Evolutionary conservation across 2,113 vertebrate genomes (phyloP).

Genomic region (Saguinus imperator): DNA sequence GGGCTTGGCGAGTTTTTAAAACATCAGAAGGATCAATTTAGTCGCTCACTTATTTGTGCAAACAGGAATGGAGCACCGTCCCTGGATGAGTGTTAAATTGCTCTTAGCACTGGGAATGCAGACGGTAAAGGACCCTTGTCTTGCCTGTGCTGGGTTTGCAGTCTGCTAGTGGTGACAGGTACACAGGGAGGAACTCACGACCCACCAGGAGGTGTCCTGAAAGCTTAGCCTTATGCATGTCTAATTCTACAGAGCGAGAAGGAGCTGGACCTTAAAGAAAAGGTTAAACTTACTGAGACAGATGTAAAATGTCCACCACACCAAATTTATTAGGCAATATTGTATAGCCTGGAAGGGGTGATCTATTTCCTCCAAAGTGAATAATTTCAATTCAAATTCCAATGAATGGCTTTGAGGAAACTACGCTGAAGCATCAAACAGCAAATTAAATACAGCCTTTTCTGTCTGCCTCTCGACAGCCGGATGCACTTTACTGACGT

Average conservation of each 20-base stretch:
- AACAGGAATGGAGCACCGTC: neutral
- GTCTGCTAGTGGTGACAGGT: neutral
- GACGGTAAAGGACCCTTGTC: neutral
- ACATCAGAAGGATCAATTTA: neutral
- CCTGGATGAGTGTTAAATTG: neutral
- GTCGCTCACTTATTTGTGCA: neutral
- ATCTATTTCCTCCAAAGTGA: neutral
- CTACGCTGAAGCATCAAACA: neutral
- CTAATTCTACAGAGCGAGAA: neutral
- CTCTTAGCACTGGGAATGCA: neutral
- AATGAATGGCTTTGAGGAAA: neutral
- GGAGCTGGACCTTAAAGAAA: neutral
- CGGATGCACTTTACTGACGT: neutral
- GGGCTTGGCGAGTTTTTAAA: neutral
- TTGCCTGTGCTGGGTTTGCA: accelerated
- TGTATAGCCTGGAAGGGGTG: neutral
- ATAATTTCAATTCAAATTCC: constrained; percentile 14
- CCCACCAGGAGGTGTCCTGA: neutral
- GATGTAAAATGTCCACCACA: neutral
- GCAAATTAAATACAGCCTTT: neutral
- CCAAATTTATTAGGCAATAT: neutral
- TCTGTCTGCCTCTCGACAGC: neutral
- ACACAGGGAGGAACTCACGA: accelerated
- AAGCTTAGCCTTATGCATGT: neutral
- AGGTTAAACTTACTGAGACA: neutral